Percentiles rank a stretch among this genome's conserved stretches.
Conservation (phyloP, 2,113 vertebrate genomes). For the Cromileptes altivelis region DNA sequence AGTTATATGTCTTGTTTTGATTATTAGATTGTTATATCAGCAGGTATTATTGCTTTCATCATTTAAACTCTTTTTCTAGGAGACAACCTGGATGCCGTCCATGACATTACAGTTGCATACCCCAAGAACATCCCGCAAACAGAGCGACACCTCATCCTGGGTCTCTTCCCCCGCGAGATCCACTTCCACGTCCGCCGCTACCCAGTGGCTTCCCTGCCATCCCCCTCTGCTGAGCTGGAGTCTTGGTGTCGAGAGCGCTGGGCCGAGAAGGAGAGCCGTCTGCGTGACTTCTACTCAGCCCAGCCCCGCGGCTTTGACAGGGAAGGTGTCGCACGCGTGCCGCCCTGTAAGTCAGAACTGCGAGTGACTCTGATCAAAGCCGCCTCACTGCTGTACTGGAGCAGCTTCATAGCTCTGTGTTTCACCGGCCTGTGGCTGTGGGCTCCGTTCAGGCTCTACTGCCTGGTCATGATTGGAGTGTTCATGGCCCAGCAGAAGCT, state of each 20-base stretch:
- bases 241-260: conserved; percentile 94
- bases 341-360: conserved; percentile 94
- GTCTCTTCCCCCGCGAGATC: conserved; percentile 94
- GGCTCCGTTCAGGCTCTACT: conserved; percentile 88
- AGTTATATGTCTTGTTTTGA: neutral
- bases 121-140: conserved; percentile 97
- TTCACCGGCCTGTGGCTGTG: conserved; percentile 87
- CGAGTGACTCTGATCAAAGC: conserved; percentile 90
- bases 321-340: conserved; percentile 80
- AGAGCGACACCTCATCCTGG: conserved; percentile 92
- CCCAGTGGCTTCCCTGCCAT: conserved; percentile 86
- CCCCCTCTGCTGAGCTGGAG: conserved; percentile 86
- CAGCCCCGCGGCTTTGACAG: conserved; percentile 83
- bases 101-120: conserved; percentile 97
- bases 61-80: conserved; percentile 79
- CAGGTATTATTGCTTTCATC: neutral
- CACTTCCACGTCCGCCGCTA: conserved; percentile 94
- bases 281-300: conserved; percentile 89
- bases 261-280: conserved; percentile 93
- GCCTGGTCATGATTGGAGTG: conserved; percentile 82
- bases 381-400: conserved; percentile 93
- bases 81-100: conserved; percentile 93
- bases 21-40: neutral
- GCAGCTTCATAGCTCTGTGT: conserved; percentile 84
- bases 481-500: conserved; percentile 89